Base-by-base conservation (phyloP, 64 coral and sea anemone genomes). In the Dendronephthya gigantea region DNA sequence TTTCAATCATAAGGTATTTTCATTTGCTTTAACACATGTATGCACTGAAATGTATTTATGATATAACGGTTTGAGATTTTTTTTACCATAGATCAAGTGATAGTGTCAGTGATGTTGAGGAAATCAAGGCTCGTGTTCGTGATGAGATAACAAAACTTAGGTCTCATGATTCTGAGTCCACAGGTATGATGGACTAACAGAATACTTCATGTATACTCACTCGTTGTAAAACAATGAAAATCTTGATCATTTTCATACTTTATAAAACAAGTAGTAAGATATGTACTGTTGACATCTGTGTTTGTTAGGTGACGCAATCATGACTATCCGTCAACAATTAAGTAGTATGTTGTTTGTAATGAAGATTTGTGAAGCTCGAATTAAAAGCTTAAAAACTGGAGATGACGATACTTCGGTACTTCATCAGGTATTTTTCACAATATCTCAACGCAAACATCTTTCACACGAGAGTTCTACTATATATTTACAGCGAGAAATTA, bases 1-100 rank as follows among this genome's bases (percentile, higher is more conserved):
- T 98, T 34, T 93, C 95, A 25, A 85, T 98, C 13, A 98, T 98
- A 81, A 96, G 94, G 94, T 96, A 82, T 39, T n/a, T 16, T n/a
- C n/a, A n/a, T n/a, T n/a, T n/a, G n/a, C n/a, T n/a, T n/a, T n/a
- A n/a, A n/a, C n/a, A n/a, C n/a, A n/a, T n/a, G n/a, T n/a, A n/a
- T n/a, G n/a, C n/a, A n/a, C n/a, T n/a, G n/a, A n/a, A n/a, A n/a
- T n/a, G n/a, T n/a, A n/a, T n/a, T n/a, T n/a, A n/a, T n/a, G n/a
- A n/a, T n/a, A n/a, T n/a, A n/a, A n/a, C n/a, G n/a, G n/a, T n/a
- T n/a, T n/a, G n/a, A n/a, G n/a, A n/a, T n/a, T n/a, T n/a, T n/a
- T n/a, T n/a, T n/a, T 82, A n/a, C 13, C 39, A 41, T 83, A 6
- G 55, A 31, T 87, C 33, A 43, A 98, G 95, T 69, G 92, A 91